phyloP scores from a whole-genome alignment of 1,140 invertebrate species.

The Macrocentrus cingulum region DNA sequence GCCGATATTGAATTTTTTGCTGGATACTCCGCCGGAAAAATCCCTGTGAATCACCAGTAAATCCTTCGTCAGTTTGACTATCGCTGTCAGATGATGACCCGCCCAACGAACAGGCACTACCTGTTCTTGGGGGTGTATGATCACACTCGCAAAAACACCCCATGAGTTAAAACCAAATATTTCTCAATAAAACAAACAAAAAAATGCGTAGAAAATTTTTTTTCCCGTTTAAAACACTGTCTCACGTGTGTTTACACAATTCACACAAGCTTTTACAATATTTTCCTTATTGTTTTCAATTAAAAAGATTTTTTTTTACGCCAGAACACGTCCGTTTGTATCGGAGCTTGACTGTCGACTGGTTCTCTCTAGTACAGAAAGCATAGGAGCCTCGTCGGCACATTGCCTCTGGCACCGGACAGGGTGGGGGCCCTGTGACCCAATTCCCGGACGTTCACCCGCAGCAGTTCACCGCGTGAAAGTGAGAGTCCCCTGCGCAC shows the following conservation, averaged over 20 bases:
- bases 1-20: slow-evolving; percentile 97
- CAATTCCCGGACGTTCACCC: slow-evolving; percentile 61
- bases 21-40: slow-evolving; percentile 90
- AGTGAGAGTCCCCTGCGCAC: slow-evolving; percentile 57
- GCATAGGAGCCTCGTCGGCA: slow-evolving; percentile 49
- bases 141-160: slow-evolving; percentile 58
- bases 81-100: slow-evolving; percentile 53
- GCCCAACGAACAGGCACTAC: slow-evolving; percentile 52
- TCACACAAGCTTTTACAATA: too few species aligned
- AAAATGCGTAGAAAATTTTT: slow-evolving; percentile 31
- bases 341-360: slow-evolving; percentile 55
- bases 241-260: too few species aligned
- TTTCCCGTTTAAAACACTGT: too few species aligned
- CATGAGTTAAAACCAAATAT: slow-evolving; percentile 40
- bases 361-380: slow-evolving; percentile 52
- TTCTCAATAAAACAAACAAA: slow-evolving; percentile 24
- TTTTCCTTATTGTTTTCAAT: too few species aligned
- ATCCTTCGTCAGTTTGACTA: slow-evolving; percentile 55
- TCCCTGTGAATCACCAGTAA: slow-evolving; percentile 67
- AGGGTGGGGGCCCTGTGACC: slow-evolving; percentile 58
- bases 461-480: slow-evolving; percentile 58
- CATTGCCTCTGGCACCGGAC: slow-evolving; percentile 50
- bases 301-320: slow-evolving; percentile 52
- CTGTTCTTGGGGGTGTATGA: slow-evolving; percentile 49
- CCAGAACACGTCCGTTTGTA: slow-evolving; percentile 52